Conservation (phyloP, 2,797 vertebrate genomes). For the Gephyroberyx darwinii region DNA sequence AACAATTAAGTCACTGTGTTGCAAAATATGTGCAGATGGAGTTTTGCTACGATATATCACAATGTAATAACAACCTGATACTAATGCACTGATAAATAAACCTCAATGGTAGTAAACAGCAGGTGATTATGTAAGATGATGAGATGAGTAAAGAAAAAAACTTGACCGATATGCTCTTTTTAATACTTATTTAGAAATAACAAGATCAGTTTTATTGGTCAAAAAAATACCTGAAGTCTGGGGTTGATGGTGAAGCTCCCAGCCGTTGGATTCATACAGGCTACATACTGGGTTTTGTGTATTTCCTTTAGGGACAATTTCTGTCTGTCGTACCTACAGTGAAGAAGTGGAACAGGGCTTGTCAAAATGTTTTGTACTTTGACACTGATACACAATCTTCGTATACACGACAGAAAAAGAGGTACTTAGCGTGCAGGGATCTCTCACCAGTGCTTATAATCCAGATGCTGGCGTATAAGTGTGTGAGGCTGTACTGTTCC, state of each 20-base stretch:
- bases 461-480: conserved; percentile 81
- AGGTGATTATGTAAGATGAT: neutral
- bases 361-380: neutral
- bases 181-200: neutral
- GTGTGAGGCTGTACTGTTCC: conserved; percentile 81
- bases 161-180: neutral
- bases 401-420: conserved; percentile 1
- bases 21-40: conserved; percentile 2
- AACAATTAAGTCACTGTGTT: conserved; percentile 10
- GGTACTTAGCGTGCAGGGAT: neutral
- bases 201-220: neutral
- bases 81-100: neutral
- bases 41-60: neutral
- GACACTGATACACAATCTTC: neutral
- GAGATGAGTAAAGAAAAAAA: conserved; percentile 12
- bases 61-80: neutral
- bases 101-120: neutral
- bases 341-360: neutral
- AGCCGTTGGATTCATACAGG: conserved; percentile 84
- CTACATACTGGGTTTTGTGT: conserved; percentile 81
- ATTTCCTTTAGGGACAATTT: conserved; percentile 84
- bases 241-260: conserved; percentile 85
- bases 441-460: conserved; percentile 82
- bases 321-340: conserved; percentile 82
- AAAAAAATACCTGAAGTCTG: conserved; percentile 80